A percentile compares a stretch with the other conserved stretches of the same genome.
phyloP scores from a whole-genome alignment of 2,797 vertebrate species.

The Rhabdophis nuchalis region DNA sequence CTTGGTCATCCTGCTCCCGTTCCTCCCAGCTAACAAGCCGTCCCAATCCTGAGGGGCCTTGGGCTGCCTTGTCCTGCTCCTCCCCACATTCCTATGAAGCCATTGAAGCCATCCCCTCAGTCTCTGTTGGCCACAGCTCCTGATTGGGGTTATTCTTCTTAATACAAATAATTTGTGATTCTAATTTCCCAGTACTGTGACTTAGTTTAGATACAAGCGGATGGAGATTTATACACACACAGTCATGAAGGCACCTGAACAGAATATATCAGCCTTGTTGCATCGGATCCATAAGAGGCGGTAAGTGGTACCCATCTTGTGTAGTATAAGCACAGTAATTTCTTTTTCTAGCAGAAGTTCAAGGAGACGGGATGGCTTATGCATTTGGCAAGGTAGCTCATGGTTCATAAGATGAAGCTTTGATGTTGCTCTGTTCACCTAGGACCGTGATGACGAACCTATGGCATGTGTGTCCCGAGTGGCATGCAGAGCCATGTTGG shows the following conservation, averaged over 20 bases:
- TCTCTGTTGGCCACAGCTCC: too few species aligned
- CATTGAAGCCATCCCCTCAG: too few species aligned
- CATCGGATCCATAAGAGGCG: conserved; percentile 75
- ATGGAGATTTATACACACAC: conserved; percentile 65
- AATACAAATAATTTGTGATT: not conserved
- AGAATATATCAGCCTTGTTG: conserved; percentile 71
- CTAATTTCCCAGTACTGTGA: not conserved
- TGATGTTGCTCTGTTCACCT: not conserved
- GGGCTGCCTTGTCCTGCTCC: too few species aligned
- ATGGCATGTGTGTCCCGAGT: too few species aligned
- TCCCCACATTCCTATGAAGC: too few species aligned
- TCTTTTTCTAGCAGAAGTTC: not conserved
- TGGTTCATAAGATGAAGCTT: not conserved
- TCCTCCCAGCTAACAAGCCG: too few species aligned
- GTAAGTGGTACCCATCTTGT: conserved; percentile 57
- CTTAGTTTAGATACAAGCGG: conserved; percentile 68
- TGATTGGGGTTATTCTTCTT: not conserved
- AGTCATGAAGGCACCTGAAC: conserved; percentile 68
- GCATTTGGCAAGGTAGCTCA: not conserved
- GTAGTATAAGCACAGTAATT: not conserved
- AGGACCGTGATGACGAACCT: too few species aligned
- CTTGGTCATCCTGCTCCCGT: too few species aligned
- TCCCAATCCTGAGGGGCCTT: too few species aligned
- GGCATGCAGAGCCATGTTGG: too few species aligned
- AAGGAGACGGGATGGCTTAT: not conserved